Evolutionary conservation across 2,113 vertebrate genomes (phyloP).

Genomic region (Mustela nigripes): DNA sequence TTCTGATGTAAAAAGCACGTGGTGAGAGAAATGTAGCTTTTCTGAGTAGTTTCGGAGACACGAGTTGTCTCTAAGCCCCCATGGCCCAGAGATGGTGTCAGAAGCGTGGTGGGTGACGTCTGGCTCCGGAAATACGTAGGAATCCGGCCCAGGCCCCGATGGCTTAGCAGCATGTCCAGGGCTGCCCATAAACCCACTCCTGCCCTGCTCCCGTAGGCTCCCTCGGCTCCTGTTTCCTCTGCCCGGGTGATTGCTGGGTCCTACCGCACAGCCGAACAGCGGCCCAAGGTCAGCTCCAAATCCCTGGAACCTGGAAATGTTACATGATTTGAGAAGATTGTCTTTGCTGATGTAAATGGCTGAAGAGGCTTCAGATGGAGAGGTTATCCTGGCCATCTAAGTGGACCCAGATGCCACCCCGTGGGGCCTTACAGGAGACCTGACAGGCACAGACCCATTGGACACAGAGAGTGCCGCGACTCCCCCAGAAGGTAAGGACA

Average conservation of each 20-base stretch:
- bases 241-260: accelerated
- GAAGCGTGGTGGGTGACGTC: accelerated
- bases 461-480: accelerated
- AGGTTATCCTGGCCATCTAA: accelerated
- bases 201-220: accelerated
- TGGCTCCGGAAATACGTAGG: accelerated
- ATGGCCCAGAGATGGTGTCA: accelerated
- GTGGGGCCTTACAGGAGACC: background rate
- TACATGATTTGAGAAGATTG: background rate
- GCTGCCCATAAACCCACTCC: accelerated
- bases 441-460: accelerated
- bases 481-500: accelerated
- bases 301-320: accelerated
- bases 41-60: background rate
- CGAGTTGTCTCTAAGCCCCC: accelerated
- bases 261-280: accelerated
- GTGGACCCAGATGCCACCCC: accelerated
- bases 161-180: background rate
- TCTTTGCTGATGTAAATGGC: background rate
- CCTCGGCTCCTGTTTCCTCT: background rate
- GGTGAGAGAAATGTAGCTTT: background rate
- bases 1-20: background rate
- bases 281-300: accelerated
- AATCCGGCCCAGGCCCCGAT: no score
- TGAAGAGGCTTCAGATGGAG: background rate